Evolutionary conservation across 2,797 vertebrate species (phyloP).

Genomic region (Mormyrus proboscirostris): DNA sequence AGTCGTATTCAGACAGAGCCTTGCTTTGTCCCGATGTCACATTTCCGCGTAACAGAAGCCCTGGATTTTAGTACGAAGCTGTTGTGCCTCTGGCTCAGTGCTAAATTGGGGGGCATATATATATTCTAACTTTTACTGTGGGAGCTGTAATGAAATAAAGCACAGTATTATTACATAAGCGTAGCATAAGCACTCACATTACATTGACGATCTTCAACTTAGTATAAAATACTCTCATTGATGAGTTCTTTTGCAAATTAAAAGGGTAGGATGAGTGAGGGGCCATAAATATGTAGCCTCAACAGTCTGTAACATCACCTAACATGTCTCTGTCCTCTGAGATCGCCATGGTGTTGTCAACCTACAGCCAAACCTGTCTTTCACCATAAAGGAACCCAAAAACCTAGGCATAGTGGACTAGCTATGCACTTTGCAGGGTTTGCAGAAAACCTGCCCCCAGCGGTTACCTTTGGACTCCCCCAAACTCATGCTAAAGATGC

Average conservation of each 20-base stretch:
- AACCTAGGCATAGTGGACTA: neutral
- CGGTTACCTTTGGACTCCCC: neutral
- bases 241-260: neutral
- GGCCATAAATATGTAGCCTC: neutral
- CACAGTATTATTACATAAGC: neutral
- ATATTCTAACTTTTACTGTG: neutral
- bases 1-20: neutral
- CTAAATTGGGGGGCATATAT: neutral
- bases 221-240: neutral
- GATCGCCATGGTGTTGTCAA: neutral
- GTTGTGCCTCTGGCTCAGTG: neutral
- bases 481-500: neutral
- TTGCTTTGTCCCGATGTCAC: neutral
- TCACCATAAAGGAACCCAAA: neutral
- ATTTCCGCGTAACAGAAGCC: neutral
- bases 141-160: neutral
- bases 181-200: neutral
- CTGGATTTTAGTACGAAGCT: neutral
- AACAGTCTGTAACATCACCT: neutral
- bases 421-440: neutral
- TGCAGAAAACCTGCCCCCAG: neutral
- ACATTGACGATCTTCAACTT: neutral
- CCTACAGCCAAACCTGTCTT: neutral
- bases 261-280: neutral
- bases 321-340: neutral